Percentiles rank a stretch among this genome's conserved stretches.
phyloP scores from a whole-genome alignment of 2,797 vertebrate genomes.

The Cyclura pinguis region DNA sequence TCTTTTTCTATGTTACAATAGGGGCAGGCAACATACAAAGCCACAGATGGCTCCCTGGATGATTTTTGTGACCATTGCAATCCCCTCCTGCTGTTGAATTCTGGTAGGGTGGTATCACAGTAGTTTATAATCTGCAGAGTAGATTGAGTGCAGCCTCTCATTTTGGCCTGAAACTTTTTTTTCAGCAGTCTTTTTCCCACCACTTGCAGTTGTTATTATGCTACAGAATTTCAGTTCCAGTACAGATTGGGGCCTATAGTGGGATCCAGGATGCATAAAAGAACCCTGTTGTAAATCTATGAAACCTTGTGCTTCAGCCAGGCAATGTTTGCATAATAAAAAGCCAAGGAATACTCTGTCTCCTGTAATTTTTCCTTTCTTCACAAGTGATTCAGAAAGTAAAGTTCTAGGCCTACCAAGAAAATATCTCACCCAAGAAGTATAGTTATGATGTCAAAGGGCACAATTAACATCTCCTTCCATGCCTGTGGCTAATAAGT shows the following conservation, averaged over 20 bases:
- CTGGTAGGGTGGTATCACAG: neutral
- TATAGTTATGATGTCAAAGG: neutral
- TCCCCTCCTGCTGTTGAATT: neutral
- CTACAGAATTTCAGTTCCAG: neutral
- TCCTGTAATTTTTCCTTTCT: neutral
- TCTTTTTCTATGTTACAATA: neutral
- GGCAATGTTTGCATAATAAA: neutral
- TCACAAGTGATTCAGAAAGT: neutral
- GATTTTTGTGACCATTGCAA: neutral
- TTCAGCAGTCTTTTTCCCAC: too few relatives aligned
- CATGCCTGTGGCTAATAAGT: neutral
- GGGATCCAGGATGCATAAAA: neutral
- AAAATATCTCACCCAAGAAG: neutral
- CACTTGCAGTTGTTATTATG: neutral
- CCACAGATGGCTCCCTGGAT: neutral
- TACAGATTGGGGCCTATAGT: neutral
- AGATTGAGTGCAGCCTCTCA: too few relatives aligned
- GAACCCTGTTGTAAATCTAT: neutral
- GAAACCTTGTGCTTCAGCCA: neutral
- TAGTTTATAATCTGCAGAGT: neutral
- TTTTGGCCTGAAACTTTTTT: too few relatives aligned
- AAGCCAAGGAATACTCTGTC: neutral
- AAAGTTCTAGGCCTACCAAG: neutral
- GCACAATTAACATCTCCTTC: neutral
- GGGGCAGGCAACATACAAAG: neutral